phyloP scores from a whole-genome alignment of 1,140 invertebrate species.

The Leptopilina boulardi region DNA sequence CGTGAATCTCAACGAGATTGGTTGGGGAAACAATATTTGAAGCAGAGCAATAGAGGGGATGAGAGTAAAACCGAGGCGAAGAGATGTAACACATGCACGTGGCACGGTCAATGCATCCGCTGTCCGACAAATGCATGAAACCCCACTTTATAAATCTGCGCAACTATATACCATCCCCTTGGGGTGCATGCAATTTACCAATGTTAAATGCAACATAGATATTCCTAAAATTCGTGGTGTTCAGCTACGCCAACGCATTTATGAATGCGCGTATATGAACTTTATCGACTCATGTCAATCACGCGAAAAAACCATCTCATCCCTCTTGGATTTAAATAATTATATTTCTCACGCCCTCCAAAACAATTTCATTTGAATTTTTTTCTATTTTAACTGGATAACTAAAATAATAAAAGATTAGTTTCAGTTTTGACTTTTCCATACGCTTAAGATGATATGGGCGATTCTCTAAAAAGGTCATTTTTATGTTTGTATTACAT shows the following conservation, averaged over 20 bases:
- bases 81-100: constrained; percentile 73
- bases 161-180: constrained; percentile 45
- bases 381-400: background rate
- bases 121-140: constrained; percentile 69
- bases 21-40: constrained; percentile 28
- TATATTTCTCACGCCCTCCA: constrained; percentile 33
- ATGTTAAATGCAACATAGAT: constrained; percentile 71
- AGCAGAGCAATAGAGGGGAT: background rate
- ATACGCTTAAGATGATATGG: no score
- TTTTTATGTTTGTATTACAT: no score
- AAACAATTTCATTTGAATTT: constrained; percentile 24
- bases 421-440: no score
- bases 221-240: constrained; percentile 52
- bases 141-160: constrained; percentile 36
- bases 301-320: constrained; percentile 54
- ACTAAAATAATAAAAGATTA: no score
- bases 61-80: constrained; percentile 41
- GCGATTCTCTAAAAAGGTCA: no score
- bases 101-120: constrained; percentile 72
- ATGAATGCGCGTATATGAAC: constrained; percentile 64
- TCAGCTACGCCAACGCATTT: constrained; percentile 55
- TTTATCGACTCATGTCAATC: constrained; percentile 74
- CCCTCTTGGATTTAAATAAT: constrained; percentile 41
- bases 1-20: constrained; percentile 43
- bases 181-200: constrained; percentile 61